Percentiles rank a stretch among this genome's conserved stretches.
phyloP scores from a whole-genome alignment of 30 jellyfish, hydroid and myxozoan genomes.

The Aurelia sp. region DNA sequence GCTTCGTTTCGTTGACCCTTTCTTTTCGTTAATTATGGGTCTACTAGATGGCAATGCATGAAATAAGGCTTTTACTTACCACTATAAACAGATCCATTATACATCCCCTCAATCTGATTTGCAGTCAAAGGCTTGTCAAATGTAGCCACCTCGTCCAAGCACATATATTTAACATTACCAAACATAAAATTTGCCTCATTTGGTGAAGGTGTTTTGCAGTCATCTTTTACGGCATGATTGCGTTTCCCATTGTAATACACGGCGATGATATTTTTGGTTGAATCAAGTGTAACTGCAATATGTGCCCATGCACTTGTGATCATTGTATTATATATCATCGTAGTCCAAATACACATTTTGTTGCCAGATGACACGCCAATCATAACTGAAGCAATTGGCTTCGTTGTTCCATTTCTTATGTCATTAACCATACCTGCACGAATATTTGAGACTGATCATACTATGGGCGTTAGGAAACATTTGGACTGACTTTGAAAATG shows the following conservation, averaged over 20 bases:
- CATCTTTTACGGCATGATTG: not conserved
- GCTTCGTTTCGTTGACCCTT: no score
- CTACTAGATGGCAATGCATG: no score
- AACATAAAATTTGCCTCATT: not conserved
- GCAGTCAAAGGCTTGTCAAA: slow-evolving; percentile 10
- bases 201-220: not conserved
- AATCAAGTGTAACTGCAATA: slow-evolving; percentile 22
- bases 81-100: slow-evolving; percentile 20
- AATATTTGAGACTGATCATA: no score
- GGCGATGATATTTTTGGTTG: not conserved
- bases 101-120: slow-evolving; percentile 19
- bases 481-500: no score
- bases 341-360: slow-evolving; percentile 40
- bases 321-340: slow-evolving; percentile 39
- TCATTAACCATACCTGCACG: slow-evolving; percentile 16
- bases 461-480: no score
- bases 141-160: slow-evolving; percentile 32
- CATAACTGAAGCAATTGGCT: slow-evolving; percentile 37
- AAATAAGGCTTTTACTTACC: slow-evolving; percentile 17
- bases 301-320: slow-evolving; percentile 47
- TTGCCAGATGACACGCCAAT: not conserved
- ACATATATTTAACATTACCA: not conserved
- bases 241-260: slow-evolving; percentile 42
- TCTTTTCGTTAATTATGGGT: no score
- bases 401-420: slow-evolving; percentile 42